These are phyloP conservation scores for Hesperia comma DNA, from an alignment of 2,888 invertebrate genomes.

Conservation along the genomic window DNA sequence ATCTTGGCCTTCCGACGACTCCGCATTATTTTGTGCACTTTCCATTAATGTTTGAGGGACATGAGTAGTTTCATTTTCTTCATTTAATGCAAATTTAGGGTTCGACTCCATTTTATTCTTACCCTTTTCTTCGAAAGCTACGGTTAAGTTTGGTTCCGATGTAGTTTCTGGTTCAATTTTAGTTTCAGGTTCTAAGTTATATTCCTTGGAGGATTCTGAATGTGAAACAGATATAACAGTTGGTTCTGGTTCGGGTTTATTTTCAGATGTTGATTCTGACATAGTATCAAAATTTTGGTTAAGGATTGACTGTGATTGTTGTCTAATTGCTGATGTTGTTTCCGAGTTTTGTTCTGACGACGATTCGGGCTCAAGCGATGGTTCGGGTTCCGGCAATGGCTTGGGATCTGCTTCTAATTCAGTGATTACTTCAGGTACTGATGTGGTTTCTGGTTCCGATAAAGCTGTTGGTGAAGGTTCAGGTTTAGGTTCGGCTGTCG, in stretches of 20 bases:
- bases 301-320: conserved; percentile 4
- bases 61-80: conserved; percentile 4
- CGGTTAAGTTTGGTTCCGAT: conserved; percentile 16
- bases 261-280: conserved; percentile 36
- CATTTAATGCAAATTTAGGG: not conserved
- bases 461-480: conserved; percentile 45
- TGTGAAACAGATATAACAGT: not conserved
- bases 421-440: conserved; percentile 54
- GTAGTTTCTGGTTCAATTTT: conserved; percentile 39
- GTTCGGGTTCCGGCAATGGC: conserved; percentile 53
- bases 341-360: conserved; percentile 58
- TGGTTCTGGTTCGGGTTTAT: conserved; percentile 43
- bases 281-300: conserved; percentile 40
- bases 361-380: conserved; percentile 65
- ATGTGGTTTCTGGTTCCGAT: conserved; percentile 47
- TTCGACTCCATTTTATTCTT: conserved; percentile 28
- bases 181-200: conserved; percentile 38
- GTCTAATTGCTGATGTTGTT: too few species aligned
- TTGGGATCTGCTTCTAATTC: conserved; percentile 67
- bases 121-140: conserved; percentile 37
- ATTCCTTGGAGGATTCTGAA: conserved; percentile 21
- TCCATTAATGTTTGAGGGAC: not conserved
- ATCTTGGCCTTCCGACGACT: conserved; percentile 26
- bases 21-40: conserved; percentile 8
- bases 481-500: conserved; percentile 43